phyloP scores from a whole-genome alignment of 2,888 invertebrate genomes.

The Callyntrura guangdongensis region DNA sequence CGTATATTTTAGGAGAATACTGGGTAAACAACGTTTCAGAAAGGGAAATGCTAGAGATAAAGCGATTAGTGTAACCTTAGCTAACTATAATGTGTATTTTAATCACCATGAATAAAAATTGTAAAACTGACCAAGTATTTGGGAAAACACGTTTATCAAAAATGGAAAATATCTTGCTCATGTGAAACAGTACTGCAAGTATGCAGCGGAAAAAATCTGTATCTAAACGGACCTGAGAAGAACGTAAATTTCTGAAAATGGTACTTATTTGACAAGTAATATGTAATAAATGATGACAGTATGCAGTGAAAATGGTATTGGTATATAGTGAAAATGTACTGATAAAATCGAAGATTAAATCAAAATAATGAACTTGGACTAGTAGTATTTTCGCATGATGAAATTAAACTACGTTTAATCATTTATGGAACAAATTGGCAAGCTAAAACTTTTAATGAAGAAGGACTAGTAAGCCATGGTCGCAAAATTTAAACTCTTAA shows the following conservation, averaged over 20 bases:
- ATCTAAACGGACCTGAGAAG: slow-evolving; percentile 66
- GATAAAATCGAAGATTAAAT: slow-evolving; percentile 13
- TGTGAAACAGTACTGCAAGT: slow-evolving; percentile 50
- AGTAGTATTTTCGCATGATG: slow-evolving; percentile 17
- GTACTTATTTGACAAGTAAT: not conserved
- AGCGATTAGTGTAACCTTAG: not conserved
- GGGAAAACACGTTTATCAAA: slow-evolving; percentile 53
- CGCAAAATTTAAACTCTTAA: slow-evolving; percentile 5
- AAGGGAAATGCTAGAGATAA: not conserved
- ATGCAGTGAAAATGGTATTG: not conserved
- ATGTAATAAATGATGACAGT: slow-evolving; percentile 4
- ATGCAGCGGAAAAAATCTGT: slow-evolving; percentile 51
- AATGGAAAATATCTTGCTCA: slow-evolving; percentile 71
- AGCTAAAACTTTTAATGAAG: not conserved
- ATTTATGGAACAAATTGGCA: slow-evolving; percentile 16
- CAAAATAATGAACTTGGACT: not conserved
- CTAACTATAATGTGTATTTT: not conserved
- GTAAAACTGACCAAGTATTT: slow-evolving; percentile 76
- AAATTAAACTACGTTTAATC: slow-evolving; percentile 18
- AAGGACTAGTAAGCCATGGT: not conserved
- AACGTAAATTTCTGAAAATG: slow-evolving; percentile 4
- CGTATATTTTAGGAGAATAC: not conserved
- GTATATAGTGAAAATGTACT: slow-evolving; percentile 13
- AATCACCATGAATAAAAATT: not conserved
- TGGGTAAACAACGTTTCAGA: not conserved